Percentiles rank a stretch among this genome's conserved stretches.
These are phyloP conservation scores for Pachydiplax longipennis DNA, from an alignment of 2,888 invertebrate species.

Conservation along the genomic window DNA sequence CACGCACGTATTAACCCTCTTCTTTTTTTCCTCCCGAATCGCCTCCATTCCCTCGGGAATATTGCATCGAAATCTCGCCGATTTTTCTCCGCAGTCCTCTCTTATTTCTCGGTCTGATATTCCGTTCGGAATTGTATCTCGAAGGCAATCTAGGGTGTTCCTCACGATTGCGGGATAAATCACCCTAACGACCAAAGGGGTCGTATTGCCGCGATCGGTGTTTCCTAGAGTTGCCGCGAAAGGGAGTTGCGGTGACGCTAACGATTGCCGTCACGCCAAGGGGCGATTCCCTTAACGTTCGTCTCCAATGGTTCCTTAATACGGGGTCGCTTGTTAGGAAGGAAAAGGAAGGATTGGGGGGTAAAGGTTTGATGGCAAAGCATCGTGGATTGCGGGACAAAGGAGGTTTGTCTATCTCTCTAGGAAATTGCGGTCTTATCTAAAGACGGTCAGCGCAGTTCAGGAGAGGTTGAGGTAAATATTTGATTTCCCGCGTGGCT, in stretches of 20 bases:
- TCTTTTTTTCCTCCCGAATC: too few species aligned
- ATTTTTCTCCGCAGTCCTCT: background rate
- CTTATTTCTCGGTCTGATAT: background rate
- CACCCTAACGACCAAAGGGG: constrained; percentile 7
- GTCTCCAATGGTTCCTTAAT: background rate
- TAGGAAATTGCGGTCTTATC: background rate
- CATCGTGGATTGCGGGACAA: background rate
- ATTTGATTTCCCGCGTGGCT: background rate
- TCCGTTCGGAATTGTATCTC: background rate
- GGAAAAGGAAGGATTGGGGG: background rate
- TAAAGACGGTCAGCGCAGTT: background rate
- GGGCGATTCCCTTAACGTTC: background rate
- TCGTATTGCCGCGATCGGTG: background rate
- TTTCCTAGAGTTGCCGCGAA: background rate
- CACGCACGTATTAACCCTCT: too few species aligned
- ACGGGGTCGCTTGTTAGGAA: background rate
- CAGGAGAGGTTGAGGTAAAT: background rate
- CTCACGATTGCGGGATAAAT: constrained; percentile 28
- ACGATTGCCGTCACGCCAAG: background rate
- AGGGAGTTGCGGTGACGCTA: background rate
- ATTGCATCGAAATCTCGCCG: background rate
- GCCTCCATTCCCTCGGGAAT: background rate
- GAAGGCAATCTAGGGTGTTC: constrained; percentile 22
- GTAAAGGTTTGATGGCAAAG: background rate
- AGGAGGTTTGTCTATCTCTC: background rate